These are phyloP conservation scores for Notechis scutatus DNA, from an alignment of 2,113 vertebrate genomes.

Conservation along the genomic window DNA sequence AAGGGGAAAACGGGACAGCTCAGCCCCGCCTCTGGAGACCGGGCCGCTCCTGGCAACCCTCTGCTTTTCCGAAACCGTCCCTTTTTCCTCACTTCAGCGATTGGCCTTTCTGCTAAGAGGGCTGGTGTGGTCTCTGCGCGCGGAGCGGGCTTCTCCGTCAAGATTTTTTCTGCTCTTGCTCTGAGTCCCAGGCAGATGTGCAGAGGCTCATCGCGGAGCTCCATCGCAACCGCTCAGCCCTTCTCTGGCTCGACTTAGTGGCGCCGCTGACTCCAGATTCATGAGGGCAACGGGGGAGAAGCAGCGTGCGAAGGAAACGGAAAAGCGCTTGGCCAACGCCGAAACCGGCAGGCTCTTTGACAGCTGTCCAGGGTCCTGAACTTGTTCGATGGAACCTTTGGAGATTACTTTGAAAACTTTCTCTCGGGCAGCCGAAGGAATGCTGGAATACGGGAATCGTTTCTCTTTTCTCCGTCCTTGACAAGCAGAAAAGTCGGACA, in stretches of 20 bases:
- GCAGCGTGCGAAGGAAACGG: not conserved
- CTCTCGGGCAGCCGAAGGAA: not conserved
- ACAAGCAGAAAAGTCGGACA: not conserved
- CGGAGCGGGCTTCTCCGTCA: not conserved
- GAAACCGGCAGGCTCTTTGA: not conserved
- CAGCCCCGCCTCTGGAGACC: not conserved
- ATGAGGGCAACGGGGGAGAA: not conserved
- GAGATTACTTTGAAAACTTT: not conserved
- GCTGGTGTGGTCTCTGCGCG: not conserved
- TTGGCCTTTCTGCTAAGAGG: not conserved
- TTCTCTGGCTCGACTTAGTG: not conserved
- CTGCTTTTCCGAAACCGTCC: not conserved
- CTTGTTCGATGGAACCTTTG: not conserved
- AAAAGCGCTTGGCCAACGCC: not conserved
- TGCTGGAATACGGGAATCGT: too few species aligned
- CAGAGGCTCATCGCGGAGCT: not conserved
- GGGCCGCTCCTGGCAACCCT: not conserved
- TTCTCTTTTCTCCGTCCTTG: not conserved
- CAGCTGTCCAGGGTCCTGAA: conserved; percentile 13
- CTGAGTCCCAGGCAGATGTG: not conserved
- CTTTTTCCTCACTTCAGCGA: not conserved
- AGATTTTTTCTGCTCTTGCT: not conserved
- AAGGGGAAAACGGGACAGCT: too few species aligned
- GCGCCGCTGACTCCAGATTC: not conserved
- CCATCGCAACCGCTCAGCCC: not conserved